phyloP scores from a whole-genome alignment of 2,113 vertebrate genomes.

The Microtus montanus region DNA sequence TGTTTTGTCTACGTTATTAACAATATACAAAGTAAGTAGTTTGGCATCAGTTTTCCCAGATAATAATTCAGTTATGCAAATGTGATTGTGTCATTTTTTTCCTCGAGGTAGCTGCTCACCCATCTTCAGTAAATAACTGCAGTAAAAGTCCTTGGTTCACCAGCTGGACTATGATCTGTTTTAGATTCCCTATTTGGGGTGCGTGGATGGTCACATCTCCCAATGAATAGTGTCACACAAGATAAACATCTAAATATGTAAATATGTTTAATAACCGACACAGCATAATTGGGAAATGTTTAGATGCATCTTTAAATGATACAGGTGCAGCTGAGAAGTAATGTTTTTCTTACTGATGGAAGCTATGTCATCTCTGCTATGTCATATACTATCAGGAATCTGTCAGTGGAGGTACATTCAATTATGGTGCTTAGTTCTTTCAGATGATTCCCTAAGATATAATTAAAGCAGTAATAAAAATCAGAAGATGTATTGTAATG shows the following conservation, averaged over 20 bases:
- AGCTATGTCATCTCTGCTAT: neutral
- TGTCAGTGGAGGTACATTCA: neutral
- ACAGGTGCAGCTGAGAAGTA: neutral
- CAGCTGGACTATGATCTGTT: neutral
- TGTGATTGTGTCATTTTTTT: neutral
- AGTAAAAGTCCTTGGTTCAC: neutral
- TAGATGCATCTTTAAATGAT: neutral
- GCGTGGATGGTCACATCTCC: neutral
- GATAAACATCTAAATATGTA: neutral
- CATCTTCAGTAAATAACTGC: neutral
- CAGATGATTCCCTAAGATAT: neutral
- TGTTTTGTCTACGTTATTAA: neutral
- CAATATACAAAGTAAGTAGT: neutral
- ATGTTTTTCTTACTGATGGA: neutral
- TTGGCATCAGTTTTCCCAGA: neutral
- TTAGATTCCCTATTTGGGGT: neutral
- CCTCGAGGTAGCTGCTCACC: neutral
- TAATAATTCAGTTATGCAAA: neutral
- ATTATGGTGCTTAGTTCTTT: neutral
- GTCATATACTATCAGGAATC: neutral
- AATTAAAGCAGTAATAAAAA: neutral
- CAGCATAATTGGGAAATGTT: neutral
- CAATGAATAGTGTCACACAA: neutral
- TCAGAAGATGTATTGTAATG: neutral
- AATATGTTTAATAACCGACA: neutral